Evolutionary conservation across 2,888 invertebrate genomes (phyloP), one percentile per base, ranked within the genome.

Genomic region (Anthophora plumipes): DNA sequence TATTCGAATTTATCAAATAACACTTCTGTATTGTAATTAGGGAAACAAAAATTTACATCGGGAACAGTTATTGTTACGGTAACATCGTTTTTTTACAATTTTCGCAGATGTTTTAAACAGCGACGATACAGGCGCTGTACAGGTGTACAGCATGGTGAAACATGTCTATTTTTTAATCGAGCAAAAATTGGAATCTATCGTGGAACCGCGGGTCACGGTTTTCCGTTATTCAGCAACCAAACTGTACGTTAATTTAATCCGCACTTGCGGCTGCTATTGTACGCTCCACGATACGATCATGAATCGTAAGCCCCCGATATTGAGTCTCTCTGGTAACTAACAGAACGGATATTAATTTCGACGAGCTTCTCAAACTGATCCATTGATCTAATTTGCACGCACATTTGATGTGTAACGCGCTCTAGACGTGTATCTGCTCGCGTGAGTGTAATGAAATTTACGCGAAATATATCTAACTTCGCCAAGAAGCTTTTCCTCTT

Each of bases 321-420:
- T 88, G 89, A 85, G 87, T 89, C 87, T 87, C 87, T 83, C 86
- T 78, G 77, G 84, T 85, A 89, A 89, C 90, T 88, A 90, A 89
- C 90, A 82, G 85, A 90, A 90, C 90, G 91, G 90, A 91, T 91
- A 91, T 90, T 91, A 90, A 91, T 91, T 90, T 88, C 86, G 87
- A 88, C 85, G 83, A 79, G 87, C 85, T 89, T 86, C 89, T 90
- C 87, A 84, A 89, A 86, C 87, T 84, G 88, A 90, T 89, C 85
- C 88, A 88, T 88, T 90, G 88, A 91, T 91, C 87, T 88, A 90
- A 91, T 91, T 91, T 88, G 85, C 86, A 84, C 84, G 86, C 80
- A 74, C 72, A 77, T 87, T 87, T 87, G 77, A 80, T 76, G 43
- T 76, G 48, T 63, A 84, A 82, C 77, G 54, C 57, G 41, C 48